Evolutionary conservation across 2,888 invertebrate genomes (phyloP).

Genomic region (Sipha maydis): DNA sequence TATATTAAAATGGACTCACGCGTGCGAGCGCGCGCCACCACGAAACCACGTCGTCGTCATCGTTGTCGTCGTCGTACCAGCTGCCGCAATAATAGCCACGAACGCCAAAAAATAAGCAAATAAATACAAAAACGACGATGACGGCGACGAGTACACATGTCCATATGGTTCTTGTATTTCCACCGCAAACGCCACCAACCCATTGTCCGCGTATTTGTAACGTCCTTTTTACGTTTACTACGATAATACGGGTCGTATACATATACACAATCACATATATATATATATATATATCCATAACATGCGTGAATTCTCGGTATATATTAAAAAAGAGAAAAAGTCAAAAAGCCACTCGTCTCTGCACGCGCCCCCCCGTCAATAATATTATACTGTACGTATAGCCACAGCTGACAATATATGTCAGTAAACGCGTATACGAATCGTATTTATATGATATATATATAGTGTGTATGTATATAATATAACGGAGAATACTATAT

Average conservation of each 20-base stretch:
- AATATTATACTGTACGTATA: neutral
- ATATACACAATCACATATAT: neutral
- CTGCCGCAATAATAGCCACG: neutral
- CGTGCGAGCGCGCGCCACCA: neutral
- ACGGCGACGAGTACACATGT: neutral
- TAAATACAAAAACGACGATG: constrained; percentile 10
- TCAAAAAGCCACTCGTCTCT: constrained; percentile 56
- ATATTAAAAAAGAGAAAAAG: constrained; percentile 31
- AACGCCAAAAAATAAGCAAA: constrained; percentile 21
- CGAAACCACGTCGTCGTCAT: neutral
- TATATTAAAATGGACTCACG: neutral
- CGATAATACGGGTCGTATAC: neutral
- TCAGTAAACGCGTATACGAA: constrained; percentile 4
- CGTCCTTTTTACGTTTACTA: constrained; percentile 27
- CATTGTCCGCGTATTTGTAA: constrained; percentile 47
- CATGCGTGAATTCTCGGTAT: neutral
- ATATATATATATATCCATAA: neutral
- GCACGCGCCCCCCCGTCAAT: constrained; percentile 20
- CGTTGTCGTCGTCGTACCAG: neutral
- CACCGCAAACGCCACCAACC: neutral
- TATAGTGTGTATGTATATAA: neutral
- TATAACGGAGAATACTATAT: no score
- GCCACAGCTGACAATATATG: constrained; percentile 7
- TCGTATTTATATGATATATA: neutral
- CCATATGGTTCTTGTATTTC: neutral